A percentile compares a stretch with the other conserved stretches of the same genome.
These are phyloP conservation scores for Dryobates pubescens DNA, from an alignment of 2,797 vertebrate genomes.

Conservation along the genomic window DNA sequence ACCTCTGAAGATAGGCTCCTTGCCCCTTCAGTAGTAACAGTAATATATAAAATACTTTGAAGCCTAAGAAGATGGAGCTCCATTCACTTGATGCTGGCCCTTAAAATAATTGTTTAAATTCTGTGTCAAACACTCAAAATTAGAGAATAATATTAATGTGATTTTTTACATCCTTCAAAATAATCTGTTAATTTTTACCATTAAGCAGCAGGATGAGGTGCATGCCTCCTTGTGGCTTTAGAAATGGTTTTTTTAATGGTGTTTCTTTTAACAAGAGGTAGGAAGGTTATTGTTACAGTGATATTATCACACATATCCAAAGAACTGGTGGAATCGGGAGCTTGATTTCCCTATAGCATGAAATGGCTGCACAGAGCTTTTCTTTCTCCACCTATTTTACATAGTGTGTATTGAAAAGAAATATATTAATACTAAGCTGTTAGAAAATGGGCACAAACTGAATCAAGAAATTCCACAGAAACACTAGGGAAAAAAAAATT, in stretches of 20 bases:
- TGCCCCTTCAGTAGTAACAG: neutral
- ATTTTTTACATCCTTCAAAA: neutral
- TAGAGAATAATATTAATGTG: neutral
- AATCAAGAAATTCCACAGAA: neutral
- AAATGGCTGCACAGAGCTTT: neutral
- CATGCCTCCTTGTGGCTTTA: constrained; percentile 45
- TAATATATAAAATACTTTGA: neutral
- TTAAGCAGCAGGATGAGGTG: neutral
- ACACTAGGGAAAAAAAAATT: neutral
- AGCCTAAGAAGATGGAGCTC: neutral
- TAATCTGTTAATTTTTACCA: neutral
- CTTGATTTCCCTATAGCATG: neutral
- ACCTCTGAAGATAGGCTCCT: neutral
- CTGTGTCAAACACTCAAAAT: neutral
- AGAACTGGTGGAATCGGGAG: neutral
- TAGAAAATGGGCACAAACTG: neutral
- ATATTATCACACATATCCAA: neutral
- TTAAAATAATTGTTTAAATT: neutral
- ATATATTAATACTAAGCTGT: neutral
- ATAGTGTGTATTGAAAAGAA: neutral
- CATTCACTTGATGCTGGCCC: neutral
- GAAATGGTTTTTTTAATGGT: neutral
- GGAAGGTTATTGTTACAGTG: neutral
- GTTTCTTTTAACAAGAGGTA: neutral
- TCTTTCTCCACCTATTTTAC: rapidly evolving